Base-by-base conservation (phyloP, 2,888 invertebrate genomes). In the Dicyrtoma fusca region DNA sequence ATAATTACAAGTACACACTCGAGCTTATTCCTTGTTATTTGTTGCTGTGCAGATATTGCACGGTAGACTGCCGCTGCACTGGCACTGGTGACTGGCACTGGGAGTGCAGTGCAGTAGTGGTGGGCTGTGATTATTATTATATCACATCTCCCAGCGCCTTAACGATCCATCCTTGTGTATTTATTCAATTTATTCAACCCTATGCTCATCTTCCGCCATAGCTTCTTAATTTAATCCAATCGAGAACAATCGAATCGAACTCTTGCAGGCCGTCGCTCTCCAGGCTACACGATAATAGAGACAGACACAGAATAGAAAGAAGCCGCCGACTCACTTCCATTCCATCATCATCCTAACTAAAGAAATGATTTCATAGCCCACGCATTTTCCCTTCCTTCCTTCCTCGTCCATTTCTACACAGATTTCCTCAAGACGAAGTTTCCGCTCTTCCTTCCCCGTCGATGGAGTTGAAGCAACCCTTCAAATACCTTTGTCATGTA, bases 211-310 rank as follows among this genome's bases (percentile, higher is more conserved):
- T 63, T 45, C 23, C 19, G 44, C 21, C 19, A 3, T 34, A 34
- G 34, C 42, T 61, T 42, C 42, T 19, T 61, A 61, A 61, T 61
- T 34, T 61, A 61, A 61, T 61, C 61, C 42, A 61, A 61, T 61
- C 8, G 1, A n/a, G 61, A 61, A 61, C 61, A 61, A 61, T 61
- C 42, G 53, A 53, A 53, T 19, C 19, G n/a, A 61, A 61, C 10
- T 59, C 25, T 25, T 26, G 26, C 49, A 59, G 59, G 53, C 53
- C 8, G 10, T 3, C 49, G 11, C 49, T 49, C 49, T 13, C 4
- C 14, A 49, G n/a, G 4, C 17, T 17, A 11, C 11, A 49, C 49
- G 14, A 3, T 3, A 17, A 17, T n/a, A 17, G 49, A 6, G 49
- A 6, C n/a, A 49, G 49, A 44, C 10, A 17, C 49, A 49, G 5